Base-by-base conservation (phyloP, 92 coral and sea anemone species). In the Phenganax subtilis region DNA sequence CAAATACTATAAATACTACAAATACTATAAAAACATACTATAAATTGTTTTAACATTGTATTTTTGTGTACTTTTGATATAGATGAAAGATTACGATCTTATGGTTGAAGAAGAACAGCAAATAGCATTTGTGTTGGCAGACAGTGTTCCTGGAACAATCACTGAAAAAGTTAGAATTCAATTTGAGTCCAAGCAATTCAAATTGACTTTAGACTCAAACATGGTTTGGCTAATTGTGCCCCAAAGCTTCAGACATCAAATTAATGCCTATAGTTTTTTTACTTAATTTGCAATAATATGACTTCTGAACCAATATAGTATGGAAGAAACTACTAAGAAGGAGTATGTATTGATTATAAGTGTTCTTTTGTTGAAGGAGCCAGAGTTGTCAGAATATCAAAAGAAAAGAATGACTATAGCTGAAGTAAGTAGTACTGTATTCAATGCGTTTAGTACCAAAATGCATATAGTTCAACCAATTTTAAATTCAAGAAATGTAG, bases 111-210 rank as follows among this genome's bases (percentile, higher is more conserved):
- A 96, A 75, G 98, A 94, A 77, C 96, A 96, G 56, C 99, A 96
- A 86, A 96, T 96, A 44, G 89, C 90, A 14, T 96, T 96, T 90
- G 99, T 92, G 61, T 92, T 96, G 97, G 91, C 93, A 37, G 97
- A 96, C 30, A 89, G 90, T 86, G 91, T 96, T 1, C 99, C 99
- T 84, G 99, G 99, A 12, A 90, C 97, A 53, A 88, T 86, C 76
- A 89, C 68, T 28, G 71, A 79, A 14, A 86, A 88, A 91, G 93
- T 90, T 31, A 27, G 77, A 54, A 29, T 72, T 80, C 66, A 30
- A 59, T 53, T 27, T 28, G 0, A 55, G 10, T 67, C 15, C 70
- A 47, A 37, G 47, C 5, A 5, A 37, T 5, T 5, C 47, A 37
- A 37, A 37, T 5, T 37, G 3, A 37, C 47, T 37, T 37, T 37